phyloP scores from a whole-genome alignment of 2,113 vertebrate species.

The Trichechus manatus region DNA sequence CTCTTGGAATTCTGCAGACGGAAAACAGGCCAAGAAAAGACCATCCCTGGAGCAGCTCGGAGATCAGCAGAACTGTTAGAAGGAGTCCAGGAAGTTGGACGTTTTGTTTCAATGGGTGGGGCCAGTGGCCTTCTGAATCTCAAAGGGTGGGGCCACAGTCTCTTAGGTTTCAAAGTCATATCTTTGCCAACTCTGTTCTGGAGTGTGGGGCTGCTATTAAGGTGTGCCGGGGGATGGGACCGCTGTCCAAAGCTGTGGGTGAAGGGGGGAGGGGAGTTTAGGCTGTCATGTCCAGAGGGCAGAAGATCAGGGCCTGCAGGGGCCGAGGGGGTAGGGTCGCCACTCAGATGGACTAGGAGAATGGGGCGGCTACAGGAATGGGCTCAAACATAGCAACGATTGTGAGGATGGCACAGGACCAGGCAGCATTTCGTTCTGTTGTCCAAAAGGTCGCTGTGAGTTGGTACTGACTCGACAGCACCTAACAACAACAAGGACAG shows the following conservation, averaged over 20 bases:
- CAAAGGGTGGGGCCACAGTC: neutral
- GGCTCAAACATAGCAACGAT: neutral
- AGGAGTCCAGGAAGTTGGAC: neutral
- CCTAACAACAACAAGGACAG: too few relatives aligned
- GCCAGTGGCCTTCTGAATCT: too few relatives aligned
- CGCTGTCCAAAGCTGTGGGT: too few relatives aligned
- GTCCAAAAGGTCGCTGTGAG: neutral
- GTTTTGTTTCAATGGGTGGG: too few relatives aligned
- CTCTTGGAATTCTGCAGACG: neutral
- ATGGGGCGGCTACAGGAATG: neutral
- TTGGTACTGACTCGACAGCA: neutral
- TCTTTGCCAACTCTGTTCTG: neutral
- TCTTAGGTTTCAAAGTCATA: neutral
- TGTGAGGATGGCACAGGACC: neutral
- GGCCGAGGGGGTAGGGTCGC: neutral
- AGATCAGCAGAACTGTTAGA: neutral
- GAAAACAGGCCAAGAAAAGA: neutral
- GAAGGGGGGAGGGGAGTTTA: neutral
- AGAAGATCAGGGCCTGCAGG: neutral
- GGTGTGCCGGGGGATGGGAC: too few relatives aligned
- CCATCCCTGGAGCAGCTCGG: neutral
- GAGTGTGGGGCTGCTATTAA: neutral
- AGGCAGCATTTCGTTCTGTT: neutral
- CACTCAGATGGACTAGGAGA: too few relatives aligned
- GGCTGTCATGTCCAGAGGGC: neutral